phyloP scores from a whole-genome alignment of 2,797 vertebrate species.

The Monodelphis domestica region DNA sequence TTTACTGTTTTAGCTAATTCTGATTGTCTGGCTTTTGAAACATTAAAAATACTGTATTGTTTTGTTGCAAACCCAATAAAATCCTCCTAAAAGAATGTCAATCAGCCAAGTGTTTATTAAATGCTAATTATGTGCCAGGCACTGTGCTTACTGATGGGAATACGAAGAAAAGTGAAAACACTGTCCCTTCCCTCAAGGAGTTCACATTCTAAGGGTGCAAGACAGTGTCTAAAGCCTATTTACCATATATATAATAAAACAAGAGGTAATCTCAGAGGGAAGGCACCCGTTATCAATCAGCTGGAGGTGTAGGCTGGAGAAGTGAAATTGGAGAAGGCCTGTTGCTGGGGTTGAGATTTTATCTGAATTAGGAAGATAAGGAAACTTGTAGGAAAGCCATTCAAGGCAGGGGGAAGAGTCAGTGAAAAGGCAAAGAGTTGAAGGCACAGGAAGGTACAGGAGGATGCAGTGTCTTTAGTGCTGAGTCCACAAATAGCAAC shows the following conservation, averaged over 20 bases:
- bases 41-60: neutral
- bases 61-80: conserved; percentile 34
- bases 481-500: neutral
- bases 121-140: neutral
- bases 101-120: neutral
- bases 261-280: neutral
- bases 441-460: no score
- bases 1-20: conserved; percentile 52
- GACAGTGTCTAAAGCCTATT: neutral
- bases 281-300: neutral
- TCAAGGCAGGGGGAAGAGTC: neutral
- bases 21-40: conserved; percentile 46
- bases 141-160: neutral
- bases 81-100: neutral
- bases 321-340: neutral
- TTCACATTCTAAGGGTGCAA: neutral
- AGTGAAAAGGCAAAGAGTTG: neutral
- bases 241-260: neutral
- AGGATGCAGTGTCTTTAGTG: neutral
- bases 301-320: neutral
- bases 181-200: neutral
- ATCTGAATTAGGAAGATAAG: neutral
- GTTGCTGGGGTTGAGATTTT: neutral
- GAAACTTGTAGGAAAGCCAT: neutral
- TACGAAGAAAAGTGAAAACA: neutral